Evolutionary conservation across 1,140 invertebrate genomes (phyloP).

Genomic region (Plodia interpunctella): DNA sequence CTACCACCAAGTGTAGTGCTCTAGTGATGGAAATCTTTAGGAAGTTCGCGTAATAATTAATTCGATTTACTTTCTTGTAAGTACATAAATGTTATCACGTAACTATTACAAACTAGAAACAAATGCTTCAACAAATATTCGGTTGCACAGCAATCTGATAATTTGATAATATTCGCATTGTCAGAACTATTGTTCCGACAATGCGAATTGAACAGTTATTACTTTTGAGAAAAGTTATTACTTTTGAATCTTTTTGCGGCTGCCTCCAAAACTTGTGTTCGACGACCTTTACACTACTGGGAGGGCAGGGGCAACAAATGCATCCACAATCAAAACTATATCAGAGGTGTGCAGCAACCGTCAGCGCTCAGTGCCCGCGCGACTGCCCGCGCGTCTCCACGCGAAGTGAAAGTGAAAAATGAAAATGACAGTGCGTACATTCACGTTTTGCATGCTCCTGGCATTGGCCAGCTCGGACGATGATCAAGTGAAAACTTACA

Average conservation of each 20-base stretch:
- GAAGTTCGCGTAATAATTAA: no score
- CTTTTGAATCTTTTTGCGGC: background rate
- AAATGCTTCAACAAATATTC: no score
- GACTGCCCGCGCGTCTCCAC: slow-evolving; percentile 47
- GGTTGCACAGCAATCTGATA: no score
- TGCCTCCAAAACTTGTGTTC: background rate
- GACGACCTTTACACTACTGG: slow-evolving; percentile 45
- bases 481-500: slow-evolving; percentile 55
- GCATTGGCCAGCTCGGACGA: slow-evolving; percentile 29
- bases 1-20: no score
- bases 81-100: no score
- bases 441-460: slow-evolving; percentile 44
- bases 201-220: no score
- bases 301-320: slow-evolving; percentile 62
- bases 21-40: no score
- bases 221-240: no score
- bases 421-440: slow-evolving; percentile 61
- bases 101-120: no score
- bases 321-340: slow-evolving; percentile 73
- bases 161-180: no score
- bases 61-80: no score
- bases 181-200: no score
- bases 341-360: slow-evolving; percentile 42
- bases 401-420: slow-evolving; percentile 65
- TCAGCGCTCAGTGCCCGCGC: slow-evolving; percentile 60